phyloP scores from a whole-genome alignment of 2,113 vertebrate species.

The Percopsis transmontana region DNA sequence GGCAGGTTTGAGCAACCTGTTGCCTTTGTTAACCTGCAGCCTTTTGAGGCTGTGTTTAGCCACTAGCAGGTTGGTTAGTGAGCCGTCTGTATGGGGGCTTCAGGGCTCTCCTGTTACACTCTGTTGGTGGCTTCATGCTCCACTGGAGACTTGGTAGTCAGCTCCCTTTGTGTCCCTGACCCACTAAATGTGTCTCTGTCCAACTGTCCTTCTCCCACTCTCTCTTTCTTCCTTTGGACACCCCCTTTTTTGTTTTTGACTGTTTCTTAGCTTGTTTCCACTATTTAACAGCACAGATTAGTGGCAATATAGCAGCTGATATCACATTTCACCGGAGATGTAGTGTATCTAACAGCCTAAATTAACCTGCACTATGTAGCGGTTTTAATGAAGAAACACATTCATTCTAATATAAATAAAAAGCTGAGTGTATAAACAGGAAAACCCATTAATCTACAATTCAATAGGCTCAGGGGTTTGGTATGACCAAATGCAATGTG shows the following conservation, averaged over 20 bases:
- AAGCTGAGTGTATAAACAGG: no score
- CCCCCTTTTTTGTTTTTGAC: conserved; percentile 24
- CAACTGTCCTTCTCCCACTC: conserved; percentile 51
- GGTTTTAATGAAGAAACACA: background rate
- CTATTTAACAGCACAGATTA: background rate
- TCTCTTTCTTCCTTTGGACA: conserved; percentile 44
- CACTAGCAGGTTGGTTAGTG: conserved; percentile 50
- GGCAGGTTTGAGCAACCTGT: conserved; percentile 63
- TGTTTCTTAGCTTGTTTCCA: background rate
- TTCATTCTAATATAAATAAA: no score
- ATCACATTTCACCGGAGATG: background rate
- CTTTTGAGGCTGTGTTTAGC: conserved; percentile 20
- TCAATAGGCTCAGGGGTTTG: no score
- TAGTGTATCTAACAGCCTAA: no score
- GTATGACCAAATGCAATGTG: no score
- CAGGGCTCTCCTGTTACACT: conserved; percentile 73
- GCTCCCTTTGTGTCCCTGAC: conserved; percentile 78
- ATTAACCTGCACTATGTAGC: no score
- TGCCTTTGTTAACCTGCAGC: conserved; percentile 56
- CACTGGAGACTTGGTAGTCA: conserved; percentile 77
- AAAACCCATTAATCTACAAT: no score
- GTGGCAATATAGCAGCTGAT: background rate
- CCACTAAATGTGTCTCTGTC: conserved; percentile 75
- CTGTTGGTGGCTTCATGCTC: conserved; percentile 74
- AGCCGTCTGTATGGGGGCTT: conserved; percentile 59